Conservation (phyloP, 2,113 vertebrate species). For the Phainopepla nitens region DNA sequence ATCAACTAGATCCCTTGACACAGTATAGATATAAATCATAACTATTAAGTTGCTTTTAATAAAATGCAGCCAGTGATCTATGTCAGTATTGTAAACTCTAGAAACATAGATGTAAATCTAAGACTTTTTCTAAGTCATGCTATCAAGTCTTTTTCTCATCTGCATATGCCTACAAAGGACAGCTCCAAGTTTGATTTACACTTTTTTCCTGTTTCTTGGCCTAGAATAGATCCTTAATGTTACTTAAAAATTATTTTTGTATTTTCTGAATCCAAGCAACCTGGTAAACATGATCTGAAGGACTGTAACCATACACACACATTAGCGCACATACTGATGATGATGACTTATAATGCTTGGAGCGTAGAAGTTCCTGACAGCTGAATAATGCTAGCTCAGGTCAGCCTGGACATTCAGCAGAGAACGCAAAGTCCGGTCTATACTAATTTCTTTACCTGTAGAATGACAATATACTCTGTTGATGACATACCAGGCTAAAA, state of each 20-base stretch:
- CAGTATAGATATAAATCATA: neutral
- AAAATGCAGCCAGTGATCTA: neutral
- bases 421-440: neutral
- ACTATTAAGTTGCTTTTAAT: neutral
- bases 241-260: constrained; percentile 35
- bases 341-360: neutral
- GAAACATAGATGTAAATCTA: neutral
- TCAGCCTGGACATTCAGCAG: neutral
- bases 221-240: neutral
- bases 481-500: neutral
- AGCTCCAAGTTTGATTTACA: neutral
- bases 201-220: constrained; percentile 8
- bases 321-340: neutral
- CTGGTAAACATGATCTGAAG: neutral
- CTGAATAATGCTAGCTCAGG: constrained; percentile 4
- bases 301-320: neutral
- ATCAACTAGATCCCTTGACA: neutral
- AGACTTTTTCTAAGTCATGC: neutral
- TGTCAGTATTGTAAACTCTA: neutral
- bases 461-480: neutral
- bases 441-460: constrained; percentile 15
- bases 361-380: neutral
- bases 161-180: neutral
- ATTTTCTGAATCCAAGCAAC: neutral
- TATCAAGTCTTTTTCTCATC: neutral